Evolutionary conservation across 2,113 vertebrate genomes (phyloP), one percentile per base, ranked within the genome.

Genomic region (Hippocampus barbouri): DNA sequence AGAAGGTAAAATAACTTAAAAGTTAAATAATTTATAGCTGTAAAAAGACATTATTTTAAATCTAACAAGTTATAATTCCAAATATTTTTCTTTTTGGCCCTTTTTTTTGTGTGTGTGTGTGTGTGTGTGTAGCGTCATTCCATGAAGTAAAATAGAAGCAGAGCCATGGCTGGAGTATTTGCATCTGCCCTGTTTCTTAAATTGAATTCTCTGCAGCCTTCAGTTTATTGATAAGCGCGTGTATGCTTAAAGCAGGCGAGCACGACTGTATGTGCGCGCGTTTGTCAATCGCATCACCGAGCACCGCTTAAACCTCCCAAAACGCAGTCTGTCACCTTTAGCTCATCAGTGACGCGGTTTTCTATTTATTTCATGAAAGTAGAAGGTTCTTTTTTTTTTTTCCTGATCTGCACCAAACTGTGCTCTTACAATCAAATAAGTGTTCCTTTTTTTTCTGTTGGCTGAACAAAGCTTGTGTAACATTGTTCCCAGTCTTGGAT

Each of bases 401-500:
- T 56, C 34, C 73, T 79, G 88, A 86, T 91, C 92, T 86, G 87
- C 91, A 94, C 94, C 95, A 92, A 93, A 94, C 91, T 94, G 95
- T 96, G 95, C 95, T 96, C 94, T 96, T 95, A 95, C 85, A 88
- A 81, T 88, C 89, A 87, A 92, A 89, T 78, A 94, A 94, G 93
- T 95, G 92, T 94, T 96, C 91, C 90, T 95, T 95, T 94, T 18
- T 47, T 14, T 94, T 18, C 86, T 90, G 87, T 91, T 89, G 90
- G 84, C 89, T 89, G 87, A 87, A 86, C 82, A 68, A 80, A 65
- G 83, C 77, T 84, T 20, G 1, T 74, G 23, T 63, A 23, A 54
- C 12, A 74, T 65, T 79, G 73, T 72, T 88, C 80, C 84, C 78
- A 76, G 72, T 14, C 68, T 74, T 82, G 53, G 83, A 71, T 91